Evolutionary conservation across 2,113 vertebrate genomes (phyloP).

Genomic region (Arenaria interpres): DNA sequence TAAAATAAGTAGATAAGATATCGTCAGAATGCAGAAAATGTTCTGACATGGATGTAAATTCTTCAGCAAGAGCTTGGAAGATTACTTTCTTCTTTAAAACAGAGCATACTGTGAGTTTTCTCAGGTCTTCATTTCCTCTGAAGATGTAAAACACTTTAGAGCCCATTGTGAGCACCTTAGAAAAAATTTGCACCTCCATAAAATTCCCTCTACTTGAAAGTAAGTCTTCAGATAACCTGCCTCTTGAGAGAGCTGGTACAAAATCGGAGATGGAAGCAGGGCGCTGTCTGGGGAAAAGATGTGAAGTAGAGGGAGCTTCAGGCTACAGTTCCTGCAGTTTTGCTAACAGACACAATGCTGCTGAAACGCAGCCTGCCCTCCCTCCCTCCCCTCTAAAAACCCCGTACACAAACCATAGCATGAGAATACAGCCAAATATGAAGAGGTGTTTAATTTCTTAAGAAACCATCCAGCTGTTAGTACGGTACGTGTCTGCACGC

Average conservation of each 20-base stretch:
- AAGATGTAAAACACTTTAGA: not conserved
- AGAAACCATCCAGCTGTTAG: not conserved
- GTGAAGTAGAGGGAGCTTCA: not conserved
- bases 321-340: not conserved
- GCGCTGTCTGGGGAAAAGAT: fast-evolving
- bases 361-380: not conserved
- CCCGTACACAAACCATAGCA: fast-evolving
- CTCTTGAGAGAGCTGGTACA: not conserved
- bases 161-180: not conserved
- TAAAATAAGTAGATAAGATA: not conserved
- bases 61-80: not conserved
- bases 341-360: fast-evolving
- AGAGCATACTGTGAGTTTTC: not conserved
- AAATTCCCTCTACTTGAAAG: not conserved
- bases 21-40: not conserved
- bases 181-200: not conserved
- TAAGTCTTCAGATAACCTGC: not conserved
- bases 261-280: not conserved
- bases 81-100: not conserved
- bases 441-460: not conserved
- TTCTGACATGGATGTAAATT: not conserved
- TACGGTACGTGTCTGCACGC: not conserved
- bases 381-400: not conserved
- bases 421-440: not conserved
- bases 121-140: not conserved